Conservation (phyloP, 2,888 invertebrate species). For the Pandemis cinnamomeana region DNA sequence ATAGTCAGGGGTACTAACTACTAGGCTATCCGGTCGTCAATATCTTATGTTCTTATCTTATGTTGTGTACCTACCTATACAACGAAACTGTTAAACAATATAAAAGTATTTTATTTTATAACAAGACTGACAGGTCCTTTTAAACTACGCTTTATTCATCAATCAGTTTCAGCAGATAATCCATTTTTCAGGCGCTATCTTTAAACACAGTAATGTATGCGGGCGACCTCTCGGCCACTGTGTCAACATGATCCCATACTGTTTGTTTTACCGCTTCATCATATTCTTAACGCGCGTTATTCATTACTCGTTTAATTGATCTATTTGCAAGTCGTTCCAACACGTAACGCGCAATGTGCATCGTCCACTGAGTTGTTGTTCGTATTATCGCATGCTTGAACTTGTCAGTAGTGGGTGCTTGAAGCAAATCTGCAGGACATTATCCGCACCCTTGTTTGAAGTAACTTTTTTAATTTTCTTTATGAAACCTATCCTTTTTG, state of each 20-base stretch:
- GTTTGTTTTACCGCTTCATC: conserved; percentile 25
- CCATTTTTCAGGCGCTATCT: conserved; percentile 68
- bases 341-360: conserved; percentile 22
- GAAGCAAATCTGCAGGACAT: conserved; percentile 50
- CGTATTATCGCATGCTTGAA: conserved; percentile 9
- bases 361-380: conserved; percentile 27
- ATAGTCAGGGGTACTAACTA: no score
- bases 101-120: neutral
- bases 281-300: neutral
- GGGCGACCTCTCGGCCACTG: conserved; percentile 52
- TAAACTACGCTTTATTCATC: conserved; percentile 47
- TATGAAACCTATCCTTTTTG: conserved; percentile 60
- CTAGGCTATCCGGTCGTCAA: no score
- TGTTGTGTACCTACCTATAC: neutral
- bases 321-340: neutral
- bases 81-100: neutral
- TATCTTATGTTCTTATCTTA: no score
- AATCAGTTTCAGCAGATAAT: conserved; percentile 55
- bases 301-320: conserved; percentile 7
- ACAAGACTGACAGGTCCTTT: conserved; percentile 8
- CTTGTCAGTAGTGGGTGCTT: conserved; percentile 45
- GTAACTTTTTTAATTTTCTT: conserved; percentile 73
- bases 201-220: conserved; percentile 59
- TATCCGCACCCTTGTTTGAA: conserved; percentile 62
- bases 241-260: conserved; percentile 53